A percentile compares a stretch with the other conserved stretches of the same genome.
These are phyloP conservation scores for Acrocyrtus sp. DNA, from an alignment of 2,888 invertebrate species.

Conservation along the genomic window DNA sequence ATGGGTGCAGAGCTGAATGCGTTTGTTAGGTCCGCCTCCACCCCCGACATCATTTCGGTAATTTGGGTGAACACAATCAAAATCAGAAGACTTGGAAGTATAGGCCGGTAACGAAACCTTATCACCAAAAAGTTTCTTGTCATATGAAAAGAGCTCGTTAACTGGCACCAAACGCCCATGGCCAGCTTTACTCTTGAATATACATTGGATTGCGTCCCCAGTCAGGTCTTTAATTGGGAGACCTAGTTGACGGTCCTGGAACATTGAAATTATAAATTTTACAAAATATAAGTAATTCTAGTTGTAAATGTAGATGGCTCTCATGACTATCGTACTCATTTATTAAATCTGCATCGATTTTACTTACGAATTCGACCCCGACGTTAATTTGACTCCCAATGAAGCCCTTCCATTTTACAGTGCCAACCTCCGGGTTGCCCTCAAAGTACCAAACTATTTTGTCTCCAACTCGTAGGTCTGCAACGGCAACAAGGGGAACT, in stretches of 20 bases:
- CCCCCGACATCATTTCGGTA: not conserved
- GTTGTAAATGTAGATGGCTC: no score
- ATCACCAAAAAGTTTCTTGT: slow-evolving; percentile 1
- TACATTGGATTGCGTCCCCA: slow-evolving; percentile 41
- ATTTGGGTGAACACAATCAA: not conserved
- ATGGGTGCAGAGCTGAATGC: slow-evolving; percentile 28
- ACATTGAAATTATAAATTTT: not conserved
- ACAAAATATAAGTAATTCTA: slow-evolving; percentile 7
- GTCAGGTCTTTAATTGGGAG: slow-evolving; percentile 46
- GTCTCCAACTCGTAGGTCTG: slow-evolving; percentile 44
- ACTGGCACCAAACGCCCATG: slow-evolving; percentile 49
- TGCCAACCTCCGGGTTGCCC: slow-evolving; percentile 39
- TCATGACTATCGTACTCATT: no score
- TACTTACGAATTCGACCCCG: slow-evolving; percentile 52
- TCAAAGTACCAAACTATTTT: slow-evolving; percentile 48
- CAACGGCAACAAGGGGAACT: not conserved
- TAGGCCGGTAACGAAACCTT: not conserved
- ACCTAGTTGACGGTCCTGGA: slow-evolving; percentile 46
- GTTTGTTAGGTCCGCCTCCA: slow-evolving; percentile 3
- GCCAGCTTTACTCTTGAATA: slow-evolving; percentile 47
- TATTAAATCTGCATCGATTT: not conserved
- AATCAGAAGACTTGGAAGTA: slow-evolving; percentile 13
- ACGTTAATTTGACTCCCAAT: slow-evolving; percentile 47
- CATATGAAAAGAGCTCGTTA: slow-evolving; percentile 27
- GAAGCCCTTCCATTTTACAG: slow-evolving; percentile 54